Evolutionary conservation across 2,888 invertebrate species (phyloP).

Genomic region (Aelia acuminata): DNA sequence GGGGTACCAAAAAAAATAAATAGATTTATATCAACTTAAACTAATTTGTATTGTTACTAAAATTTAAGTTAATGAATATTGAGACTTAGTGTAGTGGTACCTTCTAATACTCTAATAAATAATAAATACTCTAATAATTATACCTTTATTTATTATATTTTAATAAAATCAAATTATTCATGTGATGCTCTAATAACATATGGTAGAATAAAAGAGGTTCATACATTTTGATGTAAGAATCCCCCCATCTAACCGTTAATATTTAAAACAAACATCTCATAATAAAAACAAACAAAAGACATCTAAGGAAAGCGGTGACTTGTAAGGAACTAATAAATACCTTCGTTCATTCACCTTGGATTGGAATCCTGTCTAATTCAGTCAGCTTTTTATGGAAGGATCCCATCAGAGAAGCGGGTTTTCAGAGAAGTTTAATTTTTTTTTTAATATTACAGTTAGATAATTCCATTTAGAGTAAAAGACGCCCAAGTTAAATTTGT

Average conservation of each 20-base stretch:
- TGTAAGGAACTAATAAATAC: slow-evolving; percentile 17
- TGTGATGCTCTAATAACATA: not conserved
- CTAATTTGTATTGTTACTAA: too few relatives aligned
- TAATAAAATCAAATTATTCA: not conserved
- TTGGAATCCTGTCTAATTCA: slow-evolving; percentile 38
- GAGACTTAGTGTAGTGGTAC: too few relatives aligned
- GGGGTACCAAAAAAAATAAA: too few relatives aligned
- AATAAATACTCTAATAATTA: too few relatives aligned
- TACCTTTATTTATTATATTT: too few relatives aligned
- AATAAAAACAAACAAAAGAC: slow-evolving; percentile 37
- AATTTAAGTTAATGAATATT: too few relatives aligned
- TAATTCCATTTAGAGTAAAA: slow-evolving; percentile 17
- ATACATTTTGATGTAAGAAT: not conserved
- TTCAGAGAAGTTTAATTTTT: slow-evolving; percentile 2
- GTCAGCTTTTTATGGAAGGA: slow-evolving; percentile 26
- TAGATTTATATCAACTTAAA: too few relatives aligned
- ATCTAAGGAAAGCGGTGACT: not conserved
- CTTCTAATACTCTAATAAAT: too few relatives aligned
- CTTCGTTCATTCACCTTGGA: slow-evolving; percentile 47
- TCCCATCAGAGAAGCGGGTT: slow-evolving; percentile 9
- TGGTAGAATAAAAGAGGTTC: not conserved
- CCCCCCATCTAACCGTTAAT: not conserved
- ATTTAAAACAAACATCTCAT: not conserved
- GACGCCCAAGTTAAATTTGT: slow-evolving; percentile 1
- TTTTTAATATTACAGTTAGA: slow-evolving; percentile 33